Percentiles rank a stretch among this genome's conserved stretches.
phyloP scores from a whole-genome alignment of 2,888 invertebrate genomes.

The Scrobipalpa costella region DNA sequence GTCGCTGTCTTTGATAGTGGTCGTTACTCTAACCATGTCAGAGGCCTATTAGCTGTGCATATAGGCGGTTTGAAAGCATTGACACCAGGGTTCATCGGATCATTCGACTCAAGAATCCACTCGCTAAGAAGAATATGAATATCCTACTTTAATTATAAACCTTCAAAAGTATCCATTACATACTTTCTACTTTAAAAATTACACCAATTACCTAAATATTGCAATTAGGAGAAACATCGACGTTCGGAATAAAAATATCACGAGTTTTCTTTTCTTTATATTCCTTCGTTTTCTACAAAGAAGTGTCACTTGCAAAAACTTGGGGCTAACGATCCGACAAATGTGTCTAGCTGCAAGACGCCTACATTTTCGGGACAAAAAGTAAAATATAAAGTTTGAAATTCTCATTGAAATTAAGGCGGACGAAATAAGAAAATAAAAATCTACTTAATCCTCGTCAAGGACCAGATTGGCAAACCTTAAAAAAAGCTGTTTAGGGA shows the following conservation, averaged over 20 bases:
- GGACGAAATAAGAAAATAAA: conserved; percentile 24
- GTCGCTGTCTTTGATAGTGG: no score
- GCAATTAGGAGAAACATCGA: background rate
- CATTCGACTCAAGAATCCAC: no score
- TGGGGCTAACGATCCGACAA: conserved; percentile 24
- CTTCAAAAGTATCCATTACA: no score
- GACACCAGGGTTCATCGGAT: no score
- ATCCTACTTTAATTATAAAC: no score
- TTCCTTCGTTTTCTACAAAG: conserved; percentile 4
- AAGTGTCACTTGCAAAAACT: conserved; percentile 10
- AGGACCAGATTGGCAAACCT: conserved; percentile 33
- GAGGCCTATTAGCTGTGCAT: no score
- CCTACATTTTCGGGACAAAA: conserved; percentile 10
- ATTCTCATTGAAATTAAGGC: conserved; percentile 29
- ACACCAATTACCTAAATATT: no score
- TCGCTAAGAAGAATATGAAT: no score
- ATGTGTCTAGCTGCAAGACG: conserved; percentile 22
- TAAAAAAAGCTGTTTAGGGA: conserved; percentile 19
- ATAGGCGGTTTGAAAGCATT: no score
- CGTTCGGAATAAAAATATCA: background rate
- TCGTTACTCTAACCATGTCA: no score
- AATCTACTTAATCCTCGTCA: conserved; percentile 34
- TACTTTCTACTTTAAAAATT: no score
- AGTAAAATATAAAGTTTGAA: conserved; percentile 17
- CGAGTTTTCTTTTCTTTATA: background rate